A percentile compares a stretch with the other conserved stretches of the same genome.
These are phyloP conservation scores for Anser brachyrhynchus DNA, from an alignment of 2,113 vertebrate species.

Conservation along the genomic window DNA sequence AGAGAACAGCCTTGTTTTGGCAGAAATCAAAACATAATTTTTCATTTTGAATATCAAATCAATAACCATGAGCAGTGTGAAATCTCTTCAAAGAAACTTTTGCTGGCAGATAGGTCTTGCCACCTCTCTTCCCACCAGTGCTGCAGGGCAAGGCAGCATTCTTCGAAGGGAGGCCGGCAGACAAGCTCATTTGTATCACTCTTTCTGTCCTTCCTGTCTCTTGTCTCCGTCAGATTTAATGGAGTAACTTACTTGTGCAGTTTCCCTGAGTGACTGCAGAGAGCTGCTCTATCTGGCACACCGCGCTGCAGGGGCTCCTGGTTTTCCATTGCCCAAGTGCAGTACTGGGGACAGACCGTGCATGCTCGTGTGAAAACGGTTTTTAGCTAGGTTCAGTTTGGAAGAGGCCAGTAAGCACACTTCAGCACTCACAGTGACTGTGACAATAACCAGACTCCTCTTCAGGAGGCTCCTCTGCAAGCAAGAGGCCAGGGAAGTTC, in stretches of 20 bases:
- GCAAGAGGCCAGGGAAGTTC: not conserved
- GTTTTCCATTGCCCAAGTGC: fast-evolving
- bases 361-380: not conserved
- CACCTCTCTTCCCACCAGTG: not conserved
- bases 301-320: not conserved
- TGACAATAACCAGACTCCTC: not conserved
- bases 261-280: not conserved
- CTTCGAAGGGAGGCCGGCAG: not conserved
- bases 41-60: not conserved
- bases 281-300: not conserved
- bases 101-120: not conserved
- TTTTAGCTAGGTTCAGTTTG: not conserved
- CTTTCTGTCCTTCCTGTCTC: not conserved
- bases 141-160: not conserved
- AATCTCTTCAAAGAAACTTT: not conserved
- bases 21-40: not conserved
- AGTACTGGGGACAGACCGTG: fast-evolving
- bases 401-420: not conserved
- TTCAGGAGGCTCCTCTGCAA: not conserved
- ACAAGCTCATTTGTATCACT: not conserved
- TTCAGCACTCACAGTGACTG: not conserved
- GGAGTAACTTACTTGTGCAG: fast-evolving
- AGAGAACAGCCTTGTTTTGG: not conserved
- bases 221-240: not conserved
- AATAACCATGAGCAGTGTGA: not conserved